Evolutionary conservation across 2,888 invertebrate species (phyloP), one percentile per base, ranked within the genome.

Genomic region (Beris morrisii): DNA sequence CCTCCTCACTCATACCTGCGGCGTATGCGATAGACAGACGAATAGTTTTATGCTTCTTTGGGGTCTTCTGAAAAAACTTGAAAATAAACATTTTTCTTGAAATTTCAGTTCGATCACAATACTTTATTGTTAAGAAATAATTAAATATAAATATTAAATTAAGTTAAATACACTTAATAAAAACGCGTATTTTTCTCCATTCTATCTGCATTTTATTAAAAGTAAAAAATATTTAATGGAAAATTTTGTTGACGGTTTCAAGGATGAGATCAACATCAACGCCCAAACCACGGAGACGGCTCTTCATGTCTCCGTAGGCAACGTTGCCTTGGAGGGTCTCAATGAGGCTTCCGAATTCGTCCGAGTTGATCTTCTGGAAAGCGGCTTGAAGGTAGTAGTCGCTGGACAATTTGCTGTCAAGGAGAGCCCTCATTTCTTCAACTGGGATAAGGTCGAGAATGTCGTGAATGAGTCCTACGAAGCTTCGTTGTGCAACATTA

Each of bases 361-460:
- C 56, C 4, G 69, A 69, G 64, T 55, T 64, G 15, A 69, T 45
- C 52, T 61, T 63, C 32, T 50, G 46, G 56, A 69, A 22, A 4
- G 66, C 69, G 15, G 38, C 11, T 53, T 66, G 56, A 3, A 67
- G 13, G 56, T 64, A 67, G 52, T 63, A 28, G 66, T 69, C 67
- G 45, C 30, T 64, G 48, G 53, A 59, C 22, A 65, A 13, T 31
- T 67, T 65, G 4, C 66, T 52, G 13, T 61, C 48, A 15, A 67
- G 58, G 15, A 67, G 15, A 4, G 56, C 67, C 4, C 31, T 11
- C n/a, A 69, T 43, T 13, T 64, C 28, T 9, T 67, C 64, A 9
- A 53, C 9, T 48, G 69, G 69, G 4, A 69, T 5, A 30, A 66
- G 50, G 30, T 53, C 69, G 5, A 65, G 12, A 31, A 67, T 67